Conservation (phyloP, 2,797 vertebrate genomes). For the Botia kubotai region DNA sequence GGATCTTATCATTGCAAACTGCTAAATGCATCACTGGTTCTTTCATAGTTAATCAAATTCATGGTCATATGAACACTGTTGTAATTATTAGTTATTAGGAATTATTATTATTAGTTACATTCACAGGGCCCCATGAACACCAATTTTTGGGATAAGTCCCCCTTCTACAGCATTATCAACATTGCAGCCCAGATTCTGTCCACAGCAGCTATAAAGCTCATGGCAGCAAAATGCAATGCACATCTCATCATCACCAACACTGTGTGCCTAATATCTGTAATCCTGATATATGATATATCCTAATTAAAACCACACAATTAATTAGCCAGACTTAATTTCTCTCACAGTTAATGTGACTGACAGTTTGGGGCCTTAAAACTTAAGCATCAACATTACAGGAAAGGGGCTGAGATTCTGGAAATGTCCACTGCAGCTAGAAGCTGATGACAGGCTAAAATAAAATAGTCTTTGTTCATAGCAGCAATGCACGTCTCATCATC, state of each 20-base stretch:
- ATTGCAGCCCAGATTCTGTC: background rate
- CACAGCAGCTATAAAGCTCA: background rate
- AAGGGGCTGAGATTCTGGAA: conserved; percentile 22
- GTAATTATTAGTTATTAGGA: background rate
- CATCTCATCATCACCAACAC: background rate
- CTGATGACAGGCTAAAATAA: background rate
- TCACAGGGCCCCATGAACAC: background rate
- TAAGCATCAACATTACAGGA: background rate
- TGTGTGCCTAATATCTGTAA: background rate
- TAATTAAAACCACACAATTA: background rate
- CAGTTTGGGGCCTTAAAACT: background rate
- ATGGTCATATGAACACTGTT: background rate
- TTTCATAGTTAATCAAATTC: background rate
- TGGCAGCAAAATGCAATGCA: background rate
- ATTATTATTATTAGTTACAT: background rate
- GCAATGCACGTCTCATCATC: background rate
- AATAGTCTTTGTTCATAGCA: background rate
- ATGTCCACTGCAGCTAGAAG: conserved; percentile 20
- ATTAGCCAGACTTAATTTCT: background rate
- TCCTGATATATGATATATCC: background rate
- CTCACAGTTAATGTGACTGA: background rate
- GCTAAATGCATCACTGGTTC: conserved; percentile 18
- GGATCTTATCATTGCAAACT: conserved; percentile 14
- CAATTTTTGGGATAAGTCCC: too few species aligned
- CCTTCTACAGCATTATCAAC: background rate